These are phyloP conservation scores for Marcusenius ussheri DNA, from an alignment of 2,113 vertebrate species.

Conservation along the genomic window DNA sequence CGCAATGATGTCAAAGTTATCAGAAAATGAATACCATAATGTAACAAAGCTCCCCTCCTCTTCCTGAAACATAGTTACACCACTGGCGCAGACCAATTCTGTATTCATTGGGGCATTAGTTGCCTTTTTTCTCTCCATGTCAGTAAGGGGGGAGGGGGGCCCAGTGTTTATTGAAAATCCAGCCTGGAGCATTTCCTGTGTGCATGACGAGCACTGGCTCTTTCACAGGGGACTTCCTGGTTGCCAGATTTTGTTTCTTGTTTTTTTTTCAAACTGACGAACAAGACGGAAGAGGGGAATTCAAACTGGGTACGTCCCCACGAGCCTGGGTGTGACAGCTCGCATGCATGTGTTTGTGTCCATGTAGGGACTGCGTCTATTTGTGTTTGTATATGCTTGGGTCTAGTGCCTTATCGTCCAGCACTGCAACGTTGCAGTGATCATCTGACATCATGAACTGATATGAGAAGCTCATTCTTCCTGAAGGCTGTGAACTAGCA, in stretches of 20 bases:
- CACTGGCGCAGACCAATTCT: background rate
- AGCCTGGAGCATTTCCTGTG: constrained; percentile 14
- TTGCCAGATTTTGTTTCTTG: background rate
- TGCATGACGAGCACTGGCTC: background rate
- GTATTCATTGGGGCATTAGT: constrained; percentile 18
- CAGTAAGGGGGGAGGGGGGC: constrained; percentile 12
- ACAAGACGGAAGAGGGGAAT: background rate
- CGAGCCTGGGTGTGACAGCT: background rate
- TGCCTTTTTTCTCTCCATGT: background rate
- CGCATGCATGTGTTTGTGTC: background rate
- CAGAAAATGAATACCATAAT: background rate
- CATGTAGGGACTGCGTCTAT: background rate
- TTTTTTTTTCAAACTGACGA: background rate
- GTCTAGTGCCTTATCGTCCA: background rate
- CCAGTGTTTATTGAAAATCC: constrained; percentile 14
- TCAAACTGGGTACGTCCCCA: background rate
- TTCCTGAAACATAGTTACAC: background rate
- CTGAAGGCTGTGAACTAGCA: background rate
- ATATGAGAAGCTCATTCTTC: background rate
- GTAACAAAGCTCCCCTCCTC: background rate
- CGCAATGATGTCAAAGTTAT: background rate
- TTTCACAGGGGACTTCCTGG: background rate
- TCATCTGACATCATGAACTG: background rate
- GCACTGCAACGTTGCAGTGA: background rate
- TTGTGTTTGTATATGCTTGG: background rate